A percentile compares a stretch with the other conserved stretches of the same genome.
Evolutionary conservation across 2,797 vertebrate species (phyloP).

Genomic region (Stomatorhinus walkeri): DNA sequence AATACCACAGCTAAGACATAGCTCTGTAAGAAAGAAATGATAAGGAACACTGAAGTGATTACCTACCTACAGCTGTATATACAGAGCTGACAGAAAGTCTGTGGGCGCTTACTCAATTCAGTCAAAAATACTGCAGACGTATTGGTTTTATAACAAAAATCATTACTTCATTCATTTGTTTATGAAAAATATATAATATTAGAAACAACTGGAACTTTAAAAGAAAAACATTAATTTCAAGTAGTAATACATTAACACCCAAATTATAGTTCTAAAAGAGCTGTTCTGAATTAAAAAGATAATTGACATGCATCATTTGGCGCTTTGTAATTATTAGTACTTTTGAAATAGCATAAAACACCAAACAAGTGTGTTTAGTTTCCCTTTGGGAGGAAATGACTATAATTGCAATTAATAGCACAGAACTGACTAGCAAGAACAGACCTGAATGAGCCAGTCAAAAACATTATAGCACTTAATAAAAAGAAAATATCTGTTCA

Average conservation of each 20-base stretch:
- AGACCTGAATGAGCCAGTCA: background rate
- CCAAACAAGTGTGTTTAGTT: background rate
- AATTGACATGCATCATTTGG: background rate
- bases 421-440: background rate
- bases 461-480: background rate
- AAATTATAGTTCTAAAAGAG: background rate
- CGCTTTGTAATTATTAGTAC: background rate
- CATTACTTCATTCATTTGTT: background rate
- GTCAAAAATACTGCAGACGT: background rate
- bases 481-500: background rate
- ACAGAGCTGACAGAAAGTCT: background rate
- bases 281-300: background rate
- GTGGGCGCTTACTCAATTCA: background rate
- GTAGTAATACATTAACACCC: background rate
- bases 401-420: background rate
- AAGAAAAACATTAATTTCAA: background rate
- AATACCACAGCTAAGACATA: background rate
- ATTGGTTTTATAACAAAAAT: background rate
- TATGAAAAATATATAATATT: background rate
- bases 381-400: background rate
- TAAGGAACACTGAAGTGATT: background rate
- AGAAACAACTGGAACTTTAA: background rate
- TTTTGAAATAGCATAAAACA: background rate
- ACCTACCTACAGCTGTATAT: background rate
- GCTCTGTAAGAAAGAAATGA: background rate